A percentile compares a stretch with the other conserved stretches of the same genome.
Conservation (phyloP, 2,888 invertebrate species). For the Eristalis arbustorum region DNA sequence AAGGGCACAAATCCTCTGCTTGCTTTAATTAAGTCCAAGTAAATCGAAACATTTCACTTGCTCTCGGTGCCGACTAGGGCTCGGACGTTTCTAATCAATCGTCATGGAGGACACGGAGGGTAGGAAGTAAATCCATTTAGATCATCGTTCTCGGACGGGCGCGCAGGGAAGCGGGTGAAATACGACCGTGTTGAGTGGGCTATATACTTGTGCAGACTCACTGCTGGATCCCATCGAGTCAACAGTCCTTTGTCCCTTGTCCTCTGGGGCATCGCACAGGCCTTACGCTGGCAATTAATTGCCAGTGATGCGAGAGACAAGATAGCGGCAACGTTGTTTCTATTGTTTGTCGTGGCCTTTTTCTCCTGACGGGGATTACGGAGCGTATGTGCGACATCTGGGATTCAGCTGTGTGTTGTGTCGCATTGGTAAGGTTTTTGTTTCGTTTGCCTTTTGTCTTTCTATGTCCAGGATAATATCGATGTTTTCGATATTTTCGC, state of each 20-base stretch:
- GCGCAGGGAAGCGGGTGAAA: constrained; percentile 11
- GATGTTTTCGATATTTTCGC: constrained; percentile 45
- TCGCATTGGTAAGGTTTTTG: constrained; percentile 17
- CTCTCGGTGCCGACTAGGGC: neutral
- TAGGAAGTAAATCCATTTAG: constrained; percentile 35
- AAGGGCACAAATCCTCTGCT: neutral
- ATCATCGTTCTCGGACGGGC: constrained; percentile 19
- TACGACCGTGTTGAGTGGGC: constrained; percentile 33
- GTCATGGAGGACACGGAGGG: constrained; percentile 40
- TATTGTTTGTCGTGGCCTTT: constrained; percentile 25
- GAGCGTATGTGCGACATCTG: constrained; percentile 46
- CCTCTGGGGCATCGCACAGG: constrained; percentile 37
- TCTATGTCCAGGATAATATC: constrained; percentile 48
- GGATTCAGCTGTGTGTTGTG: constrained; percentile 26
- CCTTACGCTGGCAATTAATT: constrained; percentile 61
- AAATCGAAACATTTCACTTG: constrained; percentile 5
- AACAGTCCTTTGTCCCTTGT: neutral
- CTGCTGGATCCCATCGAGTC: constrained; percentile 27
- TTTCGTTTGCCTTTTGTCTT: constrained; percentile 23
- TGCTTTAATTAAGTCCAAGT: constrained; percentile 59
- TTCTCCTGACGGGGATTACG: constrained; percentile 21
- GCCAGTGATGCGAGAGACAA: constrained; percentile 59
- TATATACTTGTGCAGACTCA: constrained; percentile 30
- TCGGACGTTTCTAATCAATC: constrained; percentile 62
- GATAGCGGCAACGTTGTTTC: constrained; percentile 42